Evolutionary conservation across 2,888 invertebrate species (phyloP).

Genomic region (Hypercompe scribonia): DNA sequence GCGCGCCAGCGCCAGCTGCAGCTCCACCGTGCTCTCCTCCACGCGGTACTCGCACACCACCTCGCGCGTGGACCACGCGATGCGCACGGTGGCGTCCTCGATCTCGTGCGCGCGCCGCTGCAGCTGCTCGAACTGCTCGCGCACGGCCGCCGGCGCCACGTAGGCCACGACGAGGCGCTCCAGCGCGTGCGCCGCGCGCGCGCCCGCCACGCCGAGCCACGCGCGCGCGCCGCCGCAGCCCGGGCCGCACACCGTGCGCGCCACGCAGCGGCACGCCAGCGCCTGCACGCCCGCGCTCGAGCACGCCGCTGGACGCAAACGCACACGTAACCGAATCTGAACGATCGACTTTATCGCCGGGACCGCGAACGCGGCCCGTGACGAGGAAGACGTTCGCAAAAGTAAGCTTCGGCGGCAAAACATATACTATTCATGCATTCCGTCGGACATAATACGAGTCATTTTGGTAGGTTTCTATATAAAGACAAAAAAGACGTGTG

Average conservation of each 20-base stretch:
- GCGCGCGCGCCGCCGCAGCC: conserved; percentile 91
- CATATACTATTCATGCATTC: too few relatives aligned
- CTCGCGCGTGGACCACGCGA: conserved; percentile 91
- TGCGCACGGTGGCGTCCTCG: conserved; percentile 68
- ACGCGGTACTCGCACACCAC: conserved; percentile 93
- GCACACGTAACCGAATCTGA: too few relatives aligned
- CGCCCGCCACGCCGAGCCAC: conserved; percentile 91
- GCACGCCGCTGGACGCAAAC: background rate
- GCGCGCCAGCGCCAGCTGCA: conserved; percentile 91
- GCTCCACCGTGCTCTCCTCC: conserved; percentile 93
- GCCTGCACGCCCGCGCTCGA: conserved; percentile 53
- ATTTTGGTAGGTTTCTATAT: too few relatives aligned
- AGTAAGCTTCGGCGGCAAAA: too few relatives aligned
- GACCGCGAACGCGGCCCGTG: too few relatives aligned
- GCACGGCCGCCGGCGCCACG: conserved; percentile 54
- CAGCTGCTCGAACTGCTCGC: conserved; percentile 35
- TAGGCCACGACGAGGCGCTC: conserved; percentile 84
- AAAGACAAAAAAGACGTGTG: too few relatives aligned
- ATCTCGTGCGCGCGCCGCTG: background rate
- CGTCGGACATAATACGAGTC: too few relatives aligned
- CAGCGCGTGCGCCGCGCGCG: conserved; percentile 63
- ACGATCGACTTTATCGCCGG: too few relatives aligned
- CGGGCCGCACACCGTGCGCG: conserved; percentile 88
- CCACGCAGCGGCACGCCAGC: conserved; percentile 89
- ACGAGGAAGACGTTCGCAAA: too few relatives aligned